Conservation (phyloP, 1,140 invertebrate genomes). For the Drosophila pseudoobscura region DNA sequence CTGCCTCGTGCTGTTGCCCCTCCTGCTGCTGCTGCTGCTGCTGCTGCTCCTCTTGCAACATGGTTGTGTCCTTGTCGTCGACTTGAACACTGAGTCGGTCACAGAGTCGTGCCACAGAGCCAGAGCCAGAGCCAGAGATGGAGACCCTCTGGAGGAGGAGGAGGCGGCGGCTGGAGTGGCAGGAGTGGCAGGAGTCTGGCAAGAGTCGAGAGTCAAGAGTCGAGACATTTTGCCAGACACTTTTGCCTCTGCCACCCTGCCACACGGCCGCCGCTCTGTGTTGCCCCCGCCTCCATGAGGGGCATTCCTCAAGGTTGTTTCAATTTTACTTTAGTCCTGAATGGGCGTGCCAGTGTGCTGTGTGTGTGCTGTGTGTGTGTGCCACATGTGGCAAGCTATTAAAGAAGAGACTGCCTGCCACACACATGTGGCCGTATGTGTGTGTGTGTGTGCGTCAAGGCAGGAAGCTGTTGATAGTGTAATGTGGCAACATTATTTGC, state of each 20-base stretch:
- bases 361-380: conserved; percentile 31
- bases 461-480: conserved; percentile 82
- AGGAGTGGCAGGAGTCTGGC: background rate
- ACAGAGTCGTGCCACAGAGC: conserved; percentile 11
- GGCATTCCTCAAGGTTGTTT: conserved; percentile 81
- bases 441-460: conserved; percentile 25
- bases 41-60: background rate
- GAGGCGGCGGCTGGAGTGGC: conserved; percentile 7
- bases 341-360: conserved; percentile 44
- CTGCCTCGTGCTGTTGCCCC: background rate
- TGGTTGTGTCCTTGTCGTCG: conserved; percentile 53
- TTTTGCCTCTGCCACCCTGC: conserved; percentile 40
- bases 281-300: background rate
- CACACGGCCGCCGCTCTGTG: conserved; percentile 20
- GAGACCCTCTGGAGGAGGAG: background rate
- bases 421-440: background rate
- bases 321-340: conserved; percentile 75
- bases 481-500: conserved; percentile 82
- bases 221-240: conserved; percentile 79
- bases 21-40: no score
- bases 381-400: conserved; percentile 28
- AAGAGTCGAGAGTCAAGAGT: conserved; percentile 64
- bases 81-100: conserved; percentile 56
- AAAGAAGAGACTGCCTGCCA: conserved; percentile 51
- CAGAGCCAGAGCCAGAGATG: background rate